Evolutionary conservation across 2,888 invertebrate genomes (phyloP).

Genomic region (Mythimna loreyi): DNA sequence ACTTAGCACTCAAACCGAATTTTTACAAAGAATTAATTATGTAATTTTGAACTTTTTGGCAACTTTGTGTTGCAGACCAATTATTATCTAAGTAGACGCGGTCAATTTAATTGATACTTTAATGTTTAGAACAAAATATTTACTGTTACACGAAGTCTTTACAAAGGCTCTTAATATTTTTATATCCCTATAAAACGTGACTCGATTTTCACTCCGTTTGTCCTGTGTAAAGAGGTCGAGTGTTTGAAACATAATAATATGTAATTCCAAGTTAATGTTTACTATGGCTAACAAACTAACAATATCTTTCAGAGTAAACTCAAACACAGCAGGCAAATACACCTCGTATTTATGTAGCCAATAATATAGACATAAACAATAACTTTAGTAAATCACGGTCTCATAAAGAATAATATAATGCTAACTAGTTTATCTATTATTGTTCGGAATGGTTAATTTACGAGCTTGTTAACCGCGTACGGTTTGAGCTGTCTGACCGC

Average conservation of each 20-base stretch:
- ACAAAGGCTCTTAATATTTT: constrained; percentile 14
- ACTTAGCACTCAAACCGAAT: background rate
- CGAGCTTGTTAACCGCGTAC: constrained; percentile 39
- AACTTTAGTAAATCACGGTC: constrained; percentile 42
- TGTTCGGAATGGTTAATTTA: constrained; percentile 38
- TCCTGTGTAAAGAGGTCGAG: constrained; percentile 32
- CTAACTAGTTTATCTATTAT: constrained; percentile 36
- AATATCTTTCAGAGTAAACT: constrained; percentile 29
- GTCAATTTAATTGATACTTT: constrained; percentile 10
- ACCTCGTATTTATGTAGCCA: constrained; percentile 39
- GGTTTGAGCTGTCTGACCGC: constrained; percentile 44
- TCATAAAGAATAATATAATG: constrained; percentile 45
- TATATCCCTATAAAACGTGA: constrained; percentile 27
- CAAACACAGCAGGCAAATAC: constrained; percentile 45
- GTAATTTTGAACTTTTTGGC: constrained; percentile 18
- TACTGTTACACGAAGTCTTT: constrained; percentile 1
- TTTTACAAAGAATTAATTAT: background rate
- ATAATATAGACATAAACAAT: constrained; percentile 51
- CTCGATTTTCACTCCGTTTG: constrained; percentile 23
- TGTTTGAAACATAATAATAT: constrained; percentile 37
- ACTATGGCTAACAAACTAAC: constrained; percentile 26
- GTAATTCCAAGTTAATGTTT: constrained; percentile 27
- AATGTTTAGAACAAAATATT: constrained; percentile 5
- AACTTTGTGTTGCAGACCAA: constrained; percentile 6
- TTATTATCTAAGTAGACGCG: constrained; percentile 25